These are phyloP conservation scores for Myotis daubentonii DNA, from an alignment of 2,797 vertebrate species.

Conservation along the genomic window DNA sequence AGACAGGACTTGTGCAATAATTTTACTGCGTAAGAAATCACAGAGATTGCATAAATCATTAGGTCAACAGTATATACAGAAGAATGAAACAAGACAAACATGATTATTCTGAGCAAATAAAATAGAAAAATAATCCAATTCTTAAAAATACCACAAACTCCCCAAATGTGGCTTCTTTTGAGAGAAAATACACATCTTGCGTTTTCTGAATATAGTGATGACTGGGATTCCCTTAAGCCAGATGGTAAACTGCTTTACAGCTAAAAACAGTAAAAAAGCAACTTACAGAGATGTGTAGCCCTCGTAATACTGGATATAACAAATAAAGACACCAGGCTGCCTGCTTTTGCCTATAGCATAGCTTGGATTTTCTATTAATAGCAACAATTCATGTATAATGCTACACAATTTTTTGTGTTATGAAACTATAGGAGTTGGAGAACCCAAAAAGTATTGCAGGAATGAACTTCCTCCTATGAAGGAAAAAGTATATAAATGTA, in stretches of 20 bases:
- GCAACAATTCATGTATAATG: background rate
- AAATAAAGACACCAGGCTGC: background rate
- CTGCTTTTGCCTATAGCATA: background rate
- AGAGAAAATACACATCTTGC: constrained; percentile 68
- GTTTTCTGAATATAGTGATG: background rate
- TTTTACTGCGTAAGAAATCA: constrained; percentile 81
- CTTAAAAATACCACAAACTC: constrained; percentile 71
- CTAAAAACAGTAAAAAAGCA: constrained; percentile 16
- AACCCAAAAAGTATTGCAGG: constrained; percentile 54
- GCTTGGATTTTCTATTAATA: background rate
- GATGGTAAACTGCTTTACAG: constrained; percentile 7
- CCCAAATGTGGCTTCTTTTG: constrained; percentile 68
- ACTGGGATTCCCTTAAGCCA: background rate
- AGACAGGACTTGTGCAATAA: background rate
- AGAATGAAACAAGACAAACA: constrained; percentile 23
- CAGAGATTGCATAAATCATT: constrained; percentile 68
- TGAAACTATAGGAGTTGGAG: background rate
- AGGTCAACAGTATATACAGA: constrained; percentile 44
- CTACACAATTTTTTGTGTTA: background rate
- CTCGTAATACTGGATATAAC: background rate
- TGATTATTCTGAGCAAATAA: background rate
- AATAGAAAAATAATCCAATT: constrained; percentile 49
- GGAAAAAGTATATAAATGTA: constrained; percentile 10
- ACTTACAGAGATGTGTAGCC: background rate
- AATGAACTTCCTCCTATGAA: constrained; percentile 14